A percentile compares a stretch with the other conserved stretches of the same genome.
These are phyloP conservation scores for Listronotus oregonensis DNA, from an alignment of 1,140 invertebrate genomes.

Conservation along the genomic window DNA sequence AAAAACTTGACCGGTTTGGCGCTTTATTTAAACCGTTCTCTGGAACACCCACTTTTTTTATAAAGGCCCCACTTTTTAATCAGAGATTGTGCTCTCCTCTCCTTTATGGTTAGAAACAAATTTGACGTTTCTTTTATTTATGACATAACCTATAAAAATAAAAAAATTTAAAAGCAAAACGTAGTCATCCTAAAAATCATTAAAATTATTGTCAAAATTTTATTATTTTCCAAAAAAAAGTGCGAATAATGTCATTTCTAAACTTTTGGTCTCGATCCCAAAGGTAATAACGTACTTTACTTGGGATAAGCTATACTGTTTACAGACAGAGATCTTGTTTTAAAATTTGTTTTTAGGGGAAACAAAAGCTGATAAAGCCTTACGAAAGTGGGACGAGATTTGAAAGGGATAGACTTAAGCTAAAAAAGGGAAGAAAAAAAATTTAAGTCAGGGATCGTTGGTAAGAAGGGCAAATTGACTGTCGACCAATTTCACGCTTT, in stretches of 20 bases:
- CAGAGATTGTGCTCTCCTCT: no score
- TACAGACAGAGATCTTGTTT: background rate
- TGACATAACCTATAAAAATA: constrained; percentile 22
- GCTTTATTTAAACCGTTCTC: no score
- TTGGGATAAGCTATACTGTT: no score
- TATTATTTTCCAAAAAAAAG: background rate
- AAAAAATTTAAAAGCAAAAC: no score
- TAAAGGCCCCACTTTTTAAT: no score
- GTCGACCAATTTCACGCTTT: no score
- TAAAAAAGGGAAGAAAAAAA: constrained; percentile 91
- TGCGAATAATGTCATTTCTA: constrained; percentile 29
- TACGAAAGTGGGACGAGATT: constrained; percentile 79
- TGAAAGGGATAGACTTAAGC: constrained; percentile 76
- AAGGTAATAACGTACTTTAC: constrained; percentile 40
- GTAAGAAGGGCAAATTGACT: constrained; percentile 83
- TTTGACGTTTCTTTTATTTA: background rate
- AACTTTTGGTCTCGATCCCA: constrained; percentile 55
- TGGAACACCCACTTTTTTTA: no score
- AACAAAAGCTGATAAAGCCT: constrained; percentile 76
- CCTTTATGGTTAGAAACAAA: no score
- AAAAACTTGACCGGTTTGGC: no score
- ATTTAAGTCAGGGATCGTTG: constrained; percentile 83
- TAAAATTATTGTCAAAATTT: background rate
- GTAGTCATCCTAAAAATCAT: background rate
- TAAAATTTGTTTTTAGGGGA: constrained; percentile 68